A percentile compares a stretch with the other conserved stretches of the same genome.
These are phyloP conservation scores for Entelurus aequoreus DNA, from an alignment of 2,113 vertebrate genomes.

Conservation along the genomic window DNA sequence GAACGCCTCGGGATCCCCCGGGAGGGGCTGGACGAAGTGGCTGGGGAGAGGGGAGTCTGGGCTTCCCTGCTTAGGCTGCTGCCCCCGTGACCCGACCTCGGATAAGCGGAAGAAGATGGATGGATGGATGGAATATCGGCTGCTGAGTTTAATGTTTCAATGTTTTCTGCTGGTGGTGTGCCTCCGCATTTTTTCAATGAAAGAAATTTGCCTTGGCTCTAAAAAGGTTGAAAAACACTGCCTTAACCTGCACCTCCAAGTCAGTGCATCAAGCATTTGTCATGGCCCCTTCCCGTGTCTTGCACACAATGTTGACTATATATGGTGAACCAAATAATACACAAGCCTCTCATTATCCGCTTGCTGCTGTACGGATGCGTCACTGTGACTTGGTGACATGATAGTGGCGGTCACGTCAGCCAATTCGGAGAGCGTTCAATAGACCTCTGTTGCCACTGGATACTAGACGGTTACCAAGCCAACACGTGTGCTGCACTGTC, in stretches of 20 bases:
- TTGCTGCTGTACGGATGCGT: conserved; percentile 41
- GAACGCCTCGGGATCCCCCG: no score
- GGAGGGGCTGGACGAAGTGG: no score
- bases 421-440: conserved; percentile 64
- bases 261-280: conserved; percentile 45
- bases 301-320: conserved; percentile 25
- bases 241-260: conserved; percentile 42
- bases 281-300: conserved; percentile 34
- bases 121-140: no score
- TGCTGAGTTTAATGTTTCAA: no score
- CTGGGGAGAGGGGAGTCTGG: no score
- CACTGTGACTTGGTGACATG: conserved; percentile 60
- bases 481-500: conserved; percentile 69
- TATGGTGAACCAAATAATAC: conserved; percentile 22
- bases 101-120: no score
- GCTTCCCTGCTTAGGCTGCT: no score
- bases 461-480: conserved; percentile 73
- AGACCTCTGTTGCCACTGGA: conserved; percentile 74
- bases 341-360: conserved; percentile 35
- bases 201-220: no score
- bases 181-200: no score
- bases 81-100: no score
- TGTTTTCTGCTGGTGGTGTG: no score
- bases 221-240: conserved; percentile 10
- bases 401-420: conserved; percentile 62